phyloP scores from a whole-genome alignment of 2,797 vertebrate genomes.

The Chiroxiphia lanceolata region DNA sequence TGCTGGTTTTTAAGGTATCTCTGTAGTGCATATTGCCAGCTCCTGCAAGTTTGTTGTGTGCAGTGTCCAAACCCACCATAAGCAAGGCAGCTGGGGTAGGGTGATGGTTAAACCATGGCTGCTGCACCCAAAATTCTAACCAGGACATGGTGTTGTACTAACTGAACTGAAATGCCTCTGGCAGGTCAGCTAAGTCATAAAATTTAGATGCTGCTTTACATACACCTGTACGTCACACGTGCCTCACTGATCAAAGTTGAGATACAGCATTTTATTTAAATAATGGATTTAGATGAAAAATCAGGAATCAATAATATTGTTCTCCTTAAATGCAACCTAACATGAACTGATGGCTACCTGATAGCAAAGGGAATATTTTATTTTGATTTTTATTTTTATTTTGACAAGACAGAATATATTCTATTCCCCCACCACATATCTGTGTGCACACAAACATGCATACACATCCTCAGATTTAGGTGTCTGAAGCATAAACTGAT shows the following conservation, averaged over 20 bases:
- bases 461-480: neutral
- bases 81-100: neutral
- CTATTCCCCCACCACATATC: rapidly evolving
- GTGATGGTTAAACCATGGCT: neutral
- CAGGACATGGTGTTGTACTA: neutral
- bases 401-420: neutral
- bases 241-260: neutral
- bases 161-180: neutral
- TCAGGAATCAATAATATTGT: neutral
- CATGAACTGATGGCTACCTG: neutral
- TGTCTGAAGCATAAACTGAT: neutral
- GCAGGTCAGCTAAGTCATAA: neutral
- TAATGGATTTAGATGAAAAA: neutral
- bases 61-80: neutral
- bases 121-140: neutral
- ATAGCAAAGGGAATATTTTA: neutral
- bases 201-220: neutral
- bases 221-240: rapidly evolving
- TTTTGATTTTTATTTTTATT: neutral
- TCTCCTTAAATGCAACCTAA: neutral
- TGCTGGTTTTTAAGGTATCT: constrained; percentile 4
- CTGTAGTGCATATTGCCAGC: neutral
- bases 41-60: neutral
- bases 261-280: neutral
- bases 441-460: rapidly evolving